Evolutionary conservation across 2,113 vertebrate species (phyloP), one percentile per base, ranked within the genome.

Genomic region (Tragelaphus imberbis): DNA sequence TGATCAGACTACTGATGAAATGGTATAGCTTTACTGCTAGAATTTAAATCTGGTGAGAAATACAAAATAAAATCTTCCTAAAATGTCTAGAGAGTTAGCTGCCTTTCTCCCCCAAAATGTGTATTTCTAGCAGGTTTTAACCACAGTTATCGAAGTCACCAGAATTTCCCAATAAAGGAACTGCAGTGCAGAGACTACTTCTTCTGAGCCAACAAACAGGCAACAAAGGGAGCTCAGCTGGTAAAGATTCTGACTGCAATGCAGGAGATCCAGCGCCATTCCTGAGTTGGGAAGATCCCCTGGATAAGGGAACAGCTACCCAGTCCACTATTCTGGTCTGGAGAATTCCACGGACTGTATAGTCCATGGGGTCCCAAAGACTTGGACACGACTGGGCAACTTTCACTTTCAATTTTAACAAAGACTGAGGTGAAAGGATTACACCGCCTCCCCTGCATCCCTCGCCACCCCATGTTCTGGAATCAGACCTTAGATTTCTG

Each of bases 21-120:
- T 19, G 25, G 80, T 82, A 23, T 6, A 71, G 30, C 19, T 81
- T 95, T 84, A 88, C 84, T 91, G n/a, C 51, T 91, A 96, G 40
- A 95, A 84, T 97, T 97, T 89, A 96, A 88, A 97, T 95, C 12
- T 59, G 30, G 30, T 55, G 81, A 94, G 61, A 81, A 91, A 93
- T 85, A 88, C 16, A 94, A 88, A 90, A 65, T 36, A 61, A 47
- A 55, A 61, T 65, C 13, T 61, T 27, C 55, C 15, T 55, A 28
- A 94, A 94, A 80, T 79, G 16, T 59, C 19, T 80, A 10, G 30
- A 68, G 23, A 36, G 5, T 59, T 90, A 96, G 16, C 14, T 55
- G 88, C 7, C n/a, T 15, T 17, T 15, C 10, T 27, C 7, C 3
- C 11, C 16, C 7, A 14, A 12, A 88, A 91, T 63, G 19, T 40